A percentile compares a stretch with the other conserved stretches of the same genome.
Conservation (phyloP, 2,888 invertebrate species). For the Argyresthia albistria region DNA sequence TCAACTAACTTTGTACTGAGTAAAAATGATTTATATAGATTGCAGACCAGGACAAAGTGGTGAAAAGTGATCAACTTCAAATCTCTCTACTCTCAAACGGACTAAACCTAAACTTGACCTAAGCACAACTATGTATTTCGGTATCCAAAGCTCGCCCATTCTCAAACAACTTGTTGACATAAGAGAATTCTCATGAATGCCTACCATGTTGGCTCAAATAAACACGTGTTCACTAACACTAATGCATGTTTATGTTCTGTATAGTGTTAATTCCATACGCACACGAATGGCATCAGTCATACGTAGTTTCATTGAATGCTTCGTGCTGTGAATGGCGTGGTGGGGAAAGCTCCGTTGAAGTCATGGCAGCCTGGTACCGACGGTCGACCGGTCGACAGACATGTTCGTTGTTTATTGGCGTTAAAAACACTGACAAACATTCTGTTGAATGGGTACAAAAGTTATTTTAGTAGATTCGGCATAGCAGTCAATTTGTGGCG, state of each 20-base stretch:
- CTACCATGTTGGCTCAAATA: constrained; percentile 4
- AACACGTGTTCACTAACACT: constrained; percentile 4
- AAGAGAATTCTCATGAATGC: constrained; percentile 3
- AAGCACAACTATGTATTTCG: background rate
- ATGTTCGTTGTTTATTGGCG: background rate
- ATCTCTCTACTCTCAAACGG: too few species aligned
- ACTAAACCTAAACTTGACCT: too few species aligned
- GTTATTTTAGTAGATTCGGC: background rate
- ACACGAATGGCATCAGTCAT: constrained; percentile 30
- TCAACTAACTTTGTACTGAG: too few species aligned
- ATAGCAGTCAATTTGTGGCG: background rate
- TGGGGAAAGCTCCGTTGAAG: background rate
- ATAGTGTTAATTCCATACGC: constrained; percentile 4
- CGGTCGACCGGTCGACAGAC: background rate
- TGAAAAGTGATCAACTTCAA: too few species aligned
- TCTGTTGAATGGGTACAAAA: background rate
- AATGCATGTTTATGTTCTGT: constrained; percentile 30
- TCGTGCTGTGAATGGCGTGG: background rate
- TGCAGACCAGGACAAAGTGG: too few species aligned
- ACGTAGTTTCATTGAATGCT: too few species aligned
- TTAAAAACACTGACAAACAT: background rate
- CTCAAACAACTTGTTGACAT: background rate
- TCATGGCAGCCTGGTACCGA: background rate
- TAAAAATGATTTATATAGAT: too few species aligned
- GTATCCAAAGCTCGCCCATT: constrained; percentile 2